These are phyloP conservation scores for Theristicus caerulescens DNA, from an alignment of 2,113 vertebrate species.

Conservation along the genomic window DNA sequence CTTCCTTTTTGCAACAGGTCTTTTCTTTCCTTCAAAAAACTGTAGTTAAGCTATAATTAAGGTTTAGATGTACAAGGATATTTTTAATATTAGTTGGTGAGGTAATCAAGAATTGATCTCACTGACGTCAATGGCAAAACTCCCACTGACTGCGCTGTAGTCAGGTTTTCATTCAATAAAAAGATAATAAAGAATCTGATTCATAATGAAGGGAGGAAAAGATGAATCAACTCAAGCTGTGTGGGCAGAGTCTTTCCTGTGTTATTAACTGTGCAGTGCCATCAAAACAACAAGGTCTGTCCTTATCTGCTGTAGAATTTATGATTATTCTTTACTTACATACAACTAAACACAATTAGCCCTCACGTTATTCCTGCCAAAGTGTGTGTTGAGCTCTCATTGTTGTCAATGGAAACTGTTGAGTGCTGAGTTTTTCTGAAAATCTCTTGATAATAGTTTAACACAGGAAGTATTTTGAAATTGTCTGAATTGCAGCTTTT, in stretches of 20 bases:
- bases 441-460: background rate
- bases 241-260: slow-evolving; percentile 9
- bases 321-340: background rate
- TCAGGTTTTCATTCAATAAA: slow-evolving; percentile 36
- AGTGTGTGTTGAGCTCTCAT: background rate
- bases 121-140: background rate
- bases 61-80: background rate
- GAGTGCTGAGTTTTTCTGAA: background rate
- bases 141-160: background rate
- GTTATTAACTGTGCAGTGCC: background rate
- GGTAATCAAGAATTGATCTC: background rate
- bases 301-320: background rate
- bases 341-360: background rate
- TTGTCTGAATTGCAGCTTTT: background rate
- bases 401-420: background rate
- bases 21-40: background rate
- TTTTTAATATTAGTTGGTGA: background rate
- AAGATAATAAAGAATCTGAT: slow-evolving; percentile 1
- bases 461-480: background rate
- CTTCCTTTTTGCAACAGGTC: background rate
- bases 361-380: background rate
- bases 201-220: slow-evolving; percentile 2
- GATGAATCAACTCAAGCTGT: background rate
- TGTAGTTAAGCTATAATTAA: background rate
- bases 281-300: background rate